Evolutionary conservation across 2,113 vertebrate species (phyloP).

Genomic region (Podilymbus podiceps): DNA sequence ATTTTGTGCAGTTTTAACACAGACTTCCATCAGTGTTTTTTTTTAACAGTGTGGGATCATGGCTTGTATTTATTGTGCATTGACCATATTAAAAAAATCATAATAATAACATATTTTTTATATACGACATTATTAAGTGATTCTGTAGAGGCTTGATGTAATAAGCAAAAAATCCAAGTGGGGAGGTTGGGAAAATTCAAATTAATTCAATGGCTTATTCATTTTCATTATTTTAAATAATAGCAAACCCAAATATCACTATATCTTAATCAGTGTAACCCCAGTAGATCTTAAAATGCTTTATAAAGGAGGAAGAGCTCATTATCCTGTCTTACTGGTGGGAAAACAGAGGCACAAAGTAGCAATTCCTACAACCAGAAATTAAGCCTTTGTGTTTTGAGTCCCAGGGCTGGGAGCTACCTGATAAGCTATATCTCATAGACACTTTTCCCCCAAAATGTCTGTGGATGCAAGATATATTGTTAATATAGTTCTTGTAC

Average conservation of each 20-base stretch:
- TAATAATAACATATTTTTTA: neutral
- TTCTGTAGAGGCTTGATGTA: neutral
- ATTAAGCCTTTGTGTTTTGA: neutral
- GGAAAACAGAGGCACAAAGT: conserved; percentile 21
- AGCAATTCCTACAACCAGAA: conserved; percentile 22
- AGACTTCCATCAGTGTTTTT: neutral
- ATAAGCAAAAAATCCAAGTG: neutral
- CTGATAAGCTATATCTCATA: neutral
- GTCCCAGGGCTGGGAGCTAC: neutral
- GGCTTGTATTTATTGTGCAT: neutral
- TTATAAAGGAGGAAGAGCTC: conserved; percentile 8
- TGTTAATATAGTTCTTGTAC: neutral
- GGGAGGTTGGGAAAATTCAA: neutral
- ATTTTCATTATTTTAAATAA: conserved; percentile 40
- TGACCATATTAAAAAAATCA: neutral
- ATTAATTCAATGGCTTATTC: neutral
- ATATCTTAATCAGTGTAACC: conserved; percentile 25
- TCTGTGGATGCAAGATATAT: neutral
- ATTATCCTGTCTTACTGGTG: conserved; percentile 18
- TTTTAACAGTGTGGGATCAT: neutral
- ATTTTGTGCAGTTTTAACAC: neutral
- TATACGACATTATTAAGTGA: neutral
- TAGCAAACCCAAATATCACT: neutral
- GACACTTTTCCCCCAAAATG: neutral
- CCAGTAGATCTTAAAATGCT: conserved; percentile 23